These are phyloP conservation scores for Sesamia nonagrioides DNA, from an alignment of 1,140 invertebrate species.

Conservation along the genomic window DNA sequence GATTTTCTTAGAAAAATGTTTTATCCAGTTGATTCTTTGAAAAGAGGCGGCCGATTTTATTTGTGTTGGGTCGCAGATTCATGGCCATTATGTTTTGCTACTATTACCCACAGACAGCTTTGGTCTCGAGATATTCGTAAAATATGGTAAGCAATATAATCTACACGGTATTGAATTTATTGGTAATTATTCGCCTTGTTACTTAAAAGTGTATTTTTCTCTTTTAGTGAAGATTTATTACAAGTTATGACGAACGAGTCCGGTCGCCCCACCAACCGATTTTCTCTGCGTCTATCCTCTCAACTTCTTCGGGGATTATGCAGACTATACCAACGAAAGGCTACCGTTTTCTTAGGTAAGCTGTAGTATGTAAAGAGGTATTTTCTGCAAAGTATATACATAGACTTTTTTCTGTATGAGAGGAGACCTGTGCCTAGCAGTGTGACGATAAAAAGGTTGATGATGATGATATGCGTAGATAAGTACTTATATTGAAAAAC, in stretches of 20 bases:
- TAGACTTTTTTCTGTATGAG: no score
- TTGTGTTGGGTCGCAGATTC: constrained; percentile 83
- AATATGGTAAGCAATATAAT: constrained; percentile 70
- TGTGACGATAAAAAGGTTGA: no score
- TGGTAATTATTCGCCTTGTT: background rate
- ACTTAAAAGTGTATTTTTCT: constrained; percentile 34
- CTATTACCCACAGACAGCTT: constrained; percentile 74
- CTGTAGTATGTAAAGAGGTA: background rate
- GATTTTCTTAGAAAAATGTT: constrained; percentile 69
- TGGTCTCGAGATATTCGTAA: constrained; percentile 79
- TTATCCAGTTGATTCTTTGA: constrained; percentile 77
- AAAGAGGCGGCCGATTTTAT: constrained; percentile 79
- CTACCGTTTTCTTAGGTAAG: constrained; percentile 69
- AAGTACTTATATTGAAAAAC: no score
- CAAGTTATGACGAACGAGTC: constrained; percentile 77
- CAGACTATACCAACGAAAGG: constrained; percentile 76
- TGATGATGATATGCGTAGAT: background rate
- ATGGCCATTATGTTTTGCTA: constrained; percentile 79
- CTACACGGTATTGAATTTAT: background rate
- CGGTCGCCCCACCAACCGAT: constrained; percentile 71
- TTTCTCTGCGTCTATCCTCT: constrained; percentile 78
- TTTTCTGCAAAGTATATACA: constrained; percentile 1
- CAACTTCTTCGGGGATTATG: constrained; percentile 77
- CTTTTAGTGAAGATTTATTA: constrained; percentile 72
- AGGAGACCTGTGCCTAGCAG: no score